Conservation (phyloP, 2,113 vertebrate genomes). For the Ailurus styani region DNA sequence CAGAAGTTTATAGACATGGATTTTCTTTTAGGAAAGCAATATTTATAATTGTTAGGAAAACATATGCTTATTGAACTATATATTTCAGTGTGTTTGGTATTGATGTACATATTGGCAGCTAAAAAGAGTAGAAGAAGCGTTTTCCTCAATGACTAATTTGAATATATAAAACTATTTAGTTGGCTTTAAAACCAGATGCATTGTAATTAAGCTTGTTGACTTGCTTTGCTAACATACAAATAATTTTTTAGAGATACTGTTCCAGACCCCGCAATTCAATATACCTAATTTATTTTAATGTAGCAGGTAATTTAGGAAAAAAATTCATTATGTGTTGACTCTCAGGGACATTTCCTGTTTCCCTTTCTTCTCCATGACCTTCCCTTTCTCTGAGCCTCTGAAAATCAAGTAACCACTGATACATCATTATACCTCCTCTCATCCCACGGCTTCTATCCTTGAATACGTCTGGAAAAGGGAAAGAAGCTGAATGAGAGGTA, state of each 20-base stretch:
- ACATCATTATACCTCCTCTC: background rate
- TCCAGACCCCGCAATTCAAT: background rate
- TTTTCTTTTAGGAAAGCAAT: conserved; percentile 10
- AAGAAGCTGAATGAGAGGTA: background rate
- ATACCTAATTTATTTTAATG: background rate
- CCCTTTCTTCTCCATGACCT: background rate
- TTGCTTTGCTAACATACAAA: background rate
- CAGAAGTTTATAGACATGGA: background rate
- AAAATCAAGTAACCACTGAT: background rate
- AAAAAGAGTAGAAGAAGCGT: background rate
- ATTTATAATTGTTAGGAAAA: conserved; percentile 6
- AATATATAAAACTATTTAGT: conserved; percentile 3
- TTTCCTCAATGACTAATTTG: conserved; percentile 29
- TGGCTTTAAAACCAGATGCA: background rate
- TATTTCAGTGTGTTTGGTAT: background rate
- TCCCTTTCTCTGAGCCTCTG: background rate
- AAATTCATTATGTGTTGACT: background rate
- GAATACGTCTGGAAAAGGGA: background rate
- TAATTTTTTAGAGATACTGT: background rate
- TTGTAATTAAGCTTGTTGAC: background rate
- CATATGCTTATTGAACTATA: background rate
- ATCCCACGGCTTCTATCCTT: background rate
- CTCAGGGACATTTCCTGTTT: background rate
- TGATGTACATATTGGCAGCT: background rate
- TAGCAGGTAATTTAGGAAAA: background rate